A percentile compares a stretch with the other conserved stretches of the same genome.
Conservation (phyloP, 2,113 vertebrate genomes). For the Hymenochirus boettgeri region DNA sequence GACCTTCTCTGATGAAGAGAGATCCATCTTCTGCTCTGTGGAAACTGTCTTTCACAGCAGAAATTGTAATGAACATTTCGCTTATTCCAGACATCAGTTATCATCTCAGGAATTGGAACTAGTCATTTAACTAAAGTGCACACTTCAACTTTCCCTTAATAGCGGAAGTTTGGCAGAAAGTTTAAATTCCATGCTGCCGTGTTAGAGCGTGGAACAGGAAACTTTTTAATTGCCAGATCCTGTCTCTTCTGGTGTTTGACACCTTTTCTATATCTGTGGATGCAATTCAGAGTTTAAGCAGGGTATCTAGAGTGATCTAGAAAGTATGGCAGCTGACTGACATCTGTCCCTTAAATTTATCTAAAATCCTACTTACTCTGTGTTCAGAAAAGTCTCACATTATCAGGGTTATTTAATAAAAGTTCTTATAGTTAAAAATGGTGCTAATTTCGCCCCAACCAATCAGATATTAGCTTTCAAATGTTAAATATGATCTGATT, state of each 20-base stretch:
- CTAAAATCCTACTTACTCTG: too few species aligned
- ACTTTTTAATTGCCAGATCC: constrained; percentile 1
- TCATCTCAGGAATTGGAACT: background rate
- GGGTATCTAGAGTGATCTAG: background rate
- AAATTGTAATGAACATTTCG: constrained; percentile 2
- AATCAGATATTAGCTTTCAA: too few species aligned
- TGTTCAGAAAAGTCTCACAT: too few species aligned
- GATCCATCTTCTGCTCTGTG: background rate
- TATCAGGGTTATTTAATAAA: too few species aligned
- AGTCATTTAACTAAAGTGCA: constrained; percentile 1
- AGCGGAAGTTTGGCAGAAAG: background rate
- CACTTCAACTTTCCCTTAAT: constrained; percentile 2
- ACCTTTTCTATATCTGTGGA: background rate
- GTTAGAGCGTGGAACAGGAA: background rate
- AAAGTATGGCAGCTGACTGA: too few species aligned
- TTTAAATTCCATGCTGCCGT: background rate
- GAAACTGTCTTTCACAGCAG: background rate
- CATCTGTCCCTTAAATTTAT: too few species aligned
- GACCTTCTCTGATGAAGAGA: background rate
- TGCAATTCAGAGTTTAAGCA: background rate
- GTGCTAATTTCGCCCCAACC: too few species aligned
- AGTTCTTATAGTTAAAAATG: too few species aligned
- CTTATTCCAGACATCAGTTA: background rate
- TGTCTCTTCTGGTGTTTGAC: background rate
- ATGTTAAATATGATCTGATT: too few species aligned